Evolutionary conservation across 2,113 vertebrate species (phyloP), one percentile per base, ranked within the genome.

Genomic region (Pomatostomus ruficeps): DNA sequence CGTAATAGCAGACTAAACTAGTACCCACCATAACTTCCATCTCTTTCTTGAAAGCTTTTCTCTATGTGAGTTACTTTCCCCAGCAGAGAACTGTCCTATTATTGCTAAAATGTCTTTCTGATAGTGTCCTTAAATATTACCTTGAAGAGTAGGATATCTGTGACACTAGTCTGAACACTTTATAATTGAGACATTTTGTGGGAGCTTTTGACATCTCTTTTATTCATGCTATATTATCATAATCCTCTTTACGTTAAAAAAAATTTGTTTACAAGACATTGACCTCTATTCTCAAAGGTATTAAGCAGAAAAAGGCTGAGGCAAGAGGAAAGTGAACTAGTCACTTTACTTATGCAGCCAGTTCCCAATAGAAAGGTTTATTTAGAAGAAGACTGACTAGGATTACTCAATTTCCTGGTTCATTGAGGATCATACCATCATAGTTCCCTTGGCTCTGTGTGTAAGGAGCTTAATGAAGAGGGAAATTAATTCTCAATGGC

Each of bases 321-420:
- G 23, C 17, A 67, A 77, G 26, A 85, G 43, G 18, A 85, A 88
- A 82, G 33, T 26, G 38, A 91, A 88, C 48, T 55, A 88, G 79
- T 82, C 67, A 68, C 38, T 76, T 91, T 26, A 80, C 33, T 79
- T 88, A 58, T n/a, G n/a, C 55, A 77, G 59, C 18, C 55, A 51
- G 62, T n/a, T 95, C 71, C 49, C 55, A 40, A 36, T 0, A 95
- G 55, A 80, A 90, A 80, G 33, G 58, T 89, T 89, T 93, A 82
- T 94, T 85, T 91, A 77, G 51, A 67, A 88, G 68, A 42, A 67
- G 63, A 63, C 67, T 85, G 63, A 77, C 63, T 83, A 70, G 51
- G 82, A 93, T 93, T 85, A 86, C 63, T 95, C 63, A 91, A 83
- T 96, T 96, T 96, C 91, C 67, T 95, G 93, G 89, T 94, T 96